Conservation (phyloP, 2,888 invertebrate genomes). For the Mesopsocus fuscifrons region DNA sequence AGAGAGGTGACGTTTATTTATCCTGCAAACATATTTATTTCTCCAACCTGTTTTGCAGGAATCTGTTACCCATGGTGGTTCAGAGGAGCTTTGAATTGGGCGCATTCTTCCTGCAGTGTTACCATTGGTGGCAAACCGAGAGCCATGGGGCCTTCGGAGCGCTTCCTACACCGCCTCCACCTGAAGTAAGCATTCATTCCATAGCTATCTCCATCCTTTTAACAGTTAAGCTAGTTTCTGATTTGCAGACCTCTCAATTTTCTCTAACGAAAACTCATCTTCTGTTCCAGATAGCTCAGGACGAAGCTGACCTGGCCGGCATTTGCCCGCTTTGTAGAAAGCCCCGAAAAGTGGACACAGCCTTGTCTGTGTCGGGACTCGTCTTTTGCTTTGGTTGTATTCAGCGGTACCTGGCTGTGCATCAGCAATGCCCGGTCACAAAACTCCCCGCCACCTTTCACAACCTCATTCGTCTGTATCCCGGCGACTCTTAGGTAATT, state of each 20-base stretch:
- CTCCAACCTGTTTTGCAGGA: conserved; percentile 1
- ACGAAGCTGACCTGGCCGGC: neutral
- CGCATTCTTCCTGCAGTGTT: conserved; percentile 4
- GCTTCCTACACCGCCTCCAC: neutral
- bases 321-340: conserved; percentile 1
- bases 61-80: neutral
- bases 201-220: too few relatives aligned
- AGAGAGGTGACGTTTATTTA: too few relatives aligned
- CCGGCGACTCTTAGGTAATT: too few relatives aligned
- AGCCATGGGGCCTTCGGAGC: neutral
- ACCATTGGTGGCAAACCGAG: conserved; percentile 6
- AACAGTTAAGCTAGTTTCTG: too few relatives aligned
- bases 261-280: too few relatives aligned
- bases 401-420: neutral
- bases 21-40: too few relatives aligned
- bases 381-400: conserved; percentile 6
- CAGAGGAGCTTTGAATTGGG: neutral
- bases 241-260: too few relatives aligned
- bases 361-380: neutral
- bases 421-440: conserved; percentile 5
- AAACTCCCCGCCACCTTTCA: neutral
- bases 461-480: conserved; percentile 2
- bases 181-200: conserved; percentile 5
- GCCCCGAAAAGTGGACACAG: neutral
- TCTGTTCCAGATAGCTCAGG: neutral